Base-by-base conservation (phyloP, 1,140 invertebrate species). In the Microplitis demolitor region DNA sequence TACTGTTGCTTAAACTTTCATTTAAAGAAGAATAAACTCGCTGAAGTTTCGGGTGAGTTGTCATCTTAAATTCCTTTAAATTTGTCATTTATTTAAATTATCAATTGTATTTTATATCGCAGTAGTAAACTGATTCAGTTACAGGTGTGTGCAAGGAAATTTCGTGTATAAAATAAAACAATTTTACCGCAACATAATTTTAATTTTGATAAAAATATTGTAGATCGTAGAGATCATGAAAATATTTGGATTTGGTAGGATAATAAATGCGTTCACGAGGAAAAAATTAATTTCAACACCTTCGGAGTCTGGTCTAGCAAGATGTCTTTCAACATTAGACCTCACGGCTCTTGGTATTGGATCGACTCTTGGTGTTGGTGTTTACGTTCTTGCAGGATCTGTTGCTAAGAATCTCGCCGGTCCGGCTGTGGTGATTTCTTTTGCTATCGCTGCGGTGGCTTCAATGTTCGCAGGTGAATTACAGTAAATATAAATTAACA, bases 311-410 rank as follows among this genome's bases (percentile, higher is more conserved):
- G 82, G 89, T 60, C 83, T 95, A 3, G 88, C 90, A 0, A 86
- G 93, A 81, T 92, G 93, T 50, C 87, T 97, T 6, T 91, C 90
- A 3, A 90, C 92, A 0, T 85, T 93, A 54, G 94, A 96, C 84
- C 87, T 96, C 5, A 95, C 93, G 0, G 91, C 92, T 1, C 82
- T 96, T 1, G 94, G 94, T 51, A 91, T 97, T 31, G 95, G 95
- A 8, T 94, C 93, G 73, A 97, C 95, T 0, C 84, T 97, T 8
- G 96, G 96, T 4, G 93, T 96, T 33, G 95, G 96, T 13, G 93
- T 97, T 11, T 97, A 97, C 87, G 94, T 97, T 5, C 84, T 97
- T 31, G 94, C 94, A 14, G 95, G 95, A 9, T 90, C 94, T 74
- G 94, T 96, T n/a, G 93, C 95, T 31, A 92, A 91, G 82, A 88